Base-by-base conservation (phyloP, 2,113 vertebrate genomes). In the Stomatorhinus ivindoensis region DNA sequence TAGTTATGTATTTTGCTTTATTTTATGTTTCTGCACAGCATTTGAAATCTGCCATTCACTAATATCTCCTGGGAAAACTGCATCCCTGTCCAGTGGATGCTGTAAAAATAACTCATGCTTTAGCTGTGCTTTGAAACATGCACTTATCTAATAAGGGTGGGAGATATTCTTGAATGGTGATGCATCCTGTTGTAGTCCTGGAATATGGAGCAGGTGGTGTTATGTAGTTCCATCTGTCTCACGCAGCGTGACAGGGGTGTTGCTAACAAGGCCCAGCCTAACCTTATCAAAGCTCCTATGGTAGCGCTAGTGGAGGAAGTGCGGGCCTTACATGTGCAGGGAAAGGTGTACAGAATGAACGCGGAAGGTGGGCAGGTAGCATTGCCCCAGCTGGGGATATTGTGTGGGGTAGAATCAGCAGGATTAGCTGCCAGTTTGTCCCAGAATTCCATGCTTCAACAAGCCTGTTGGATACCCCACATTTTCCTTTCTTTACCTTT, bases 191-290 rank as follows among this genome's bases (percentile, higher is more conserved):
- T 84, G 44, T 46, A 84, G 82, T 84, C 24, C 42, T 84, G 82
- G 82, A 42, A 84, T 82, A 82, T 21, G 42, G 82, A 84, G 44
- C 82, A 84, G 82, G 82, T 84, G 82, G 82, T 84, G 21, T 13
- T 47, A 47, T 46, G 44, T 84, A 47, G 44, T 84, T 84, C 82
- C 82, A 84, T 84, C 44, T 44, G 82, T 84, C 39, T 84, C 82
- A 46, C 39, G 82, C 39, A 42, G 44, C 39, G 44, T 24, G 8
- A 24, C 42, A 24, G 44, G 82, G 82, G 82, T 84, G 82, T 47
- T 47, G 44, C 82, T 46, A 84, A 84, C 44, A 42, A n/a, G 82
- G 44, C 39, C 82, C 44, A n/a, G 82, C 44, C 82, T 84, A 44
- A 84, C 82, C 82, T 84, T 47, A 47, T 84, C 82, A 46, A 47